Conservation (phyloP, 2,888 invertebrate species). For the Noctua janthe region DNA sequence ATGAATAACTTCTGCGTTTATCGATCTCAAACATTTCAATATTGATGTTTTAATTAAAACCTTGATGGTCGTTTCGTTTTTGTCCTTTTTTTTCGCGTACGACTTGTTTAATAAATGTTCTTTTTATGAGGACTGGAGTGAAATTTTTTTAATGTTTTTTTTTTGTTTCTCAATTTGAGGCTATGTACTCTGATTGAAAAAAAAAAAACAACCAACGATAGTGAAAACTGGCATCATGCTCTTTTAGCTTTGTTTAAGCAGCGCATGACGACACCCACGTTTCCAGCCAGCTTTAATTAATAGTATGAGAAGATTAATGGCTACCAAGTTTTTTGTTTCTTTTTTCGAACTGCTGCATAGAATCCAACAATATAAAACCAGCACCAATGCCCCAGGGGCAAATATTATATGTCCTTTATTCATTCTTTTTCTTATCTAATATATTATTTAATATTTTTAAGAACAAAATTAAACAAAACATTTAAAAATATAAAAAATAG, state of each 20-base stretch:
- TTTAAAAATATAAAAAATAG: too few relatives aligned
- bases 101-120: conserved; percentile 28
- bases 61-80: conserved; percentile 23
- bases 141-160: not conserved
- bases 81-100: conserved; percentile 27
- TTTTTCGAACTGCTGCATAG: not conserved
- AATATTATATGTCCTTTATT: too few relatives aligned
- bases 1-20: conserved; percentile 67
- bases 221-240: conserved; percentile 4
- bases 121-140: conserved; percentile 8
- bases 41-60: conserved; percentile 76
- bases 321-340: conserved; percentile 7
- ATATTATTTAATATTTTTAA: too few relatives aligned
- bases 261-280: conserved; percentile 21
- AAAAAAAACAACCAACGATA: too few relatives aligned
- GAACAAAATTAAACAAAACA: too few relatives aligned
- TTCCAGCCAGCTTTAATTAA: conserved; percentile 45
- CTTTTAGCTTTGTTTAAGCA: conserved; percentile 39
- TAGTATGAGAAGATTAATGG: conserved; percentile 49
- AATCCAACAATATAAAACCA: conserved; percentile 1
- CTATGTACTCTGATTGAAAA: too few relatives aligned
- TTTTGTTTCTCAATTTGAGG: too few relatives aligned
- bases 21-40: conserved; percentile 68
- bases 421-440: too few relatives aligned
- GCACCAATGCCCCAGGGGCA: too few relatives aligned